Base-by-base conservation (phyloP, 2,113 vertebrate genomes). In the Perca flavescens region DNA sequence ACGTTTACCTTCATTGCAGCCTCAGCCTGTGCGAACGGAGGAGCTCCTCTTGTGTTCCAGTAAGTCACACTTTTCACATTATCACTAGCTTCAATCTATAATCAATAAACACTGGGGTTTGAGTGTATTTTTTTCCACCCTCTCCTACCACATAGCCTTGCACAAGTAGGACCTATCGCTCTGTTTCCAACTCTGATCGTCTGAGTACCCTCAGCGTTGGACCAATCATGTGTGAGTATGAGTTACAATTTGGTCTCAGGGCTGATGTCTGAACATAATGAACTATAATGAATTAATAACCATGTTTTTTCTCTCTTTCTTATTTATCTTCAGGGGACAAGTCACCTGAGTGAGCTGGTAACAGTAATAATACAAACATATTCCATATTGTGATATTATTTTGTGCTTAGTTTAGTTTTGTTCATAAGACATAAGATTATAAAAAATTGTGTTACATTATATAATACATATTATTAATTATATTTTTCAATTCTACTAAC, bases 141-240 rank as follows among this genome's bases (percentile, higher is more conserved):
- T 31, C 31, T 61, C 16, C 12, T 19, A 67, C 49, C 6, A 17
- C 15, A 5, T 17, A 93, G 89, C 2, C 2, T 3, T 93, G 91
- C 60, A 21, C 6, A 57, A 40, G 71, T 0, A 90, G 92, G 79
- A 52, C 3, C 17, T 2, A 0, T 3, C 91, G 88, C 53, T 91
- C 88, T 12, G 61, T 84, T 68, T 87, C 86, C 40, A 71, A 15
- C 65, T 77, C 80, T 57, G 21, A 52, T 16, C 25, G n/a, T n/a
- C 2, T 78, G 28, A 25, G 53, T 3, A 62, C 68, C 3, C 1
- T 91, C 67, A 87, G 67, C 54, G 17, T 85, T 77, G 91, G 93
- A 66, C 93, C 91, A 11, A 88, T 94, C 22, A 69, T 21, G 14
- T 93, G 89, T 93, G 53, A 92, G 91, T 84, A 28, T 69, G 4